These are phyloP conservation scores for Eunapius fragilis DNA, from an alignment of 37 sponge, comb jelly and placozoan species.

Conservation along the genomic window DNA sequence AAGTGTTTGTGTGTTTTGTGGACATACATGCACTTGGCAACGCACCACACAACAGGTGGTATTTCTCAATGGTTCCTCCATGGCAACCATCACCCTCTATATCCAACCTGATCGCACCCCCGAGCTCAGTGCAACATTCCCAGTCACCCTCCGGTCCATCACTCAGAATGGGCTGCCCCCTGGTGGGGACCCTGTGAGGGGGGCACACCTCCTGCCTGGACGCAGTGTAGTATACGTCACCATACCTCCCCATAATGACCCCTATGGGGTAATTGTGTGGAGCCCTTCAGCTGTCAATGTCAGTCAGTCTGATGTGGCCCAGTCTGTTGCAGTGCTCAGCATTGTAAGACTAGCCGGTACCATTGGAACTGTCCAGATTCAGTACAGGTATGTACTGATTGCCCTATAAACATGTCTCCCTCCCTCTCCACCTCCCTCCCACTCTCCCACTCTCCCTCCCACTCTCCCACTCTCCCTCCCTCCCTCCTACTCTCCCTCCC, in stretches of 20 bases:
- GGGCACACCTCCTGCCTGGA: slow-evolving; percentile 54
- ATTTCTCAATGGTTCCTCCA: slow-evolving; percentile 48
- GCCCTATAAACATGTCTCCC: background rate
- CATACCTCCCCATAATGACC: slow-evolving; percentile 81
- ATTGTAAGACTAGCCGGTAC: slow-evolving; percentile 80
- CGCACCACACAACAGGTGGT: slow-evolving; percentile 20
- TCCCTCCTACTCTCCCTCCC: slow-evolving; percentile 23
- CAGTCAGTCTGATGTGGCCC: slow-evolving; percentile 37
- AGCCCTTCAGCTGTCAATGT: slow-evolving; percentile 28
- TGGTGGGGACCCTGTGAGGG: slow-evolving; percentile 49
- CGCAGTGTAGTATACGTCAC: slow-evolving; percentile 62
- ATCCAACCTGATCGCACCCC: slow-evolving; percentile 60
- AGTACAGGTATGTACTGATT: slow-evolving; percentile 37
- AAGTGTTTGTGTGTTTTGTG: too few relatives aligned
- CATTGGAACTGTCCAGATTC: slow-evolving; percentile 62
- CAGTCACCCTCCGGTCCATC: slow-evolving; percentile 53
- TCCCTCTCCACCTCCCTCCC: background rate
- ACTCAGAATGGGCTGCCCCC: slow-evolving; percentile 64
- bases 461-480: slow-evolving; percentile 1
- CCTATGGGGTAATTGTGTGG: slow-evolving; percentile 80
- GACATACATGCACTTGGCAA: too few relatives aligned
- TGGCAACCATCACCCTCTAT: slow-evolving; percentile 44
- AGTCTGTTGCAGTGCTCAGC: slow-evolving; percentile 48
- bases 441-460: background rate
- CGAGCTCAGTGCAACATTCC: slow-evolving; percentile 77